Evolutionary conservation across 2,888 invertebrate genomes (phyloP), one percentile per base, ranked within the genome.

Genomic region (Cheilosia impressa): DNA sequence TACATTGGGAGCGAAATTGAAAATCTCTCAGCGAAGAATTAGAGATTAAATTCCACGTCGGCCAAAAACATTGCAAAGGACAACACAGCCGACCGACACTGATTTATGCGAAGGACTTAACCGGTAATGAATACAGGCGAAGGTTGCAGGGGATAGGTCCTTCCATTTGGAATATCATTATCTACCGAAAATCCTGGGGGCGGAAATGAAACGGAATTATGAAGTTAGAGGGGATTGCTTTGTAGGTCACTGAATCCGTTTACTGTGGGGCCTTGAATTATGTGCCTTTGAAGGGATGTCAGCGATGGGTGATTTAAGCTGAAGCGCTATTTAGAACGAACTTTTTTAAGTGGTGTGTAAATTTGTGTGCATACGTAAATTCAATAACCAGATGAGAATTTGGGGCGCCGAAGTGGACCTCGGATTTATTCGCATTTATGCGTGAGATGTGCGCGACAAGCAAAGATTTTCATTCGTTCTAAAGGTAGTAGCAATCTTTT

Each of bases 121-220:
- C 31, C 31, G 17, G 55, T 34, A 53, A 53, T 53, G 47, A 47
- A 47, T 47, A 47, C 19, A 10, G 9, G 4, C 27, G n/a, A 27
- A 53, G n/a, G 2, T 6, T 27, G 13, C 19, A 10, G 19, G 52
- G n/a, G 5, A 31, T 7, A 15, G 7, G 24, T 13, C 22, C 27
- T 27, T n/a, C 53, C 27, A 15, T 53, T 53, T 53, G 27, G 27
- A 53, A 53, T n/a, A n/a, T n/a, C 53, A 27, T 53, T 27, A 31
- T 31, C 31, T 31, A 24, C n/a, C 15, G 53, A 27, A 27, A 27
- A 5, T 15, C 2, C 7, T n/a, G n/a, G 10, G 7, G 17, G 47
- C 22, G 22, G 22, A 22, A 22, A 47, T 47, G 47, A 19, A 38
- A 57, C 5, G 19, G 57, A 19, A 57, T 57, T 57, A 57, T 17